phyloP scores from a whole-genome alignment of 1,140 invertebrate genomes.

The Dendrolimus kikuchii region DNA sequence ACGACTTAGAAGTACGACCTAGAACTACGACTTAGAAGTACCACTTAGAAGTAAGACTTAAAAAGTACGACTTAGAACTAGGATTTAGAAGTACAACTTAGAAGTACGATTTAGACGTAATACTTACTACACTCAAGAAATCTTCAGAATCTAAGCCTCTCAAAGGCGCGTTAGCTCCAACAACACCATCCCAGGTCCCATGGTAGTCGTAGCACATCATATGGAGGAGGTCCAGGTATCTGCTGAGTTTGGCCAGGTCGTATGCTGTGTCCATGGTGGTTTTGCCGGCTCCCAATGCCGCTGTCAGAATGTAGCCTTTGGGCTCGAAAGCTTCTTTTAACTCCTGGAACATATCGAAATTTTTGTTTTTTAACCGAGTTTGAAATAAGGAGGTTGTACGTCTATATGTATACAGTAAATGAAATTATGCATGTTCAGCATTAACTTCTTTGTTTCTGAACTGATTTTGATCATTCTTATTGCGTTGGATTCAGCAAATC shows the following conservation, averaged over 20 bases:
- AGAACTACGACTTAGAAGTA: background rate
- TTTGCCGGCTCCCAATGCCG: constrained; percentile 83
- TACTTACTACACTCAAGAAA: constrained; percentile 76
- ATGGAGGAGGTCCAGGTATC: constrained; percentile 87
- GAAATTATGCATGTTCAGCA: no score
- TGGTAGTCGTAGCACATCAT: constrained; percentile 95
- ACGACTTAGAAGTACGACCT: background rate
- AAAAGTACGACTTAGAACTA: background rate
- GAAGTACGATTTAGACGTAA: background rate
- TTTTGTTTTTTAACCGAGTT: no score
- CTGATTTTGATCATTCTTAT: no score
- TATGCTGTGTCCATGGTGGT: constrained; percentile 82
- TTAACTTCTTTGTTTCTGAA: no score
- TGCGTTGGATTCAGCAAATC: no score
- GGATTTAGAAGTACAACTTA: background rate
- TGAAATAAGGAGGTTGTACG: no score
- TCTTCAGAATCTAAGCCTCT: constrained; percentile 62
- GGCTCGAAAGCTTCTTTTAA: constrained; percentile 57
- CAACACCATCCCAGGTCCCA: constrained; percentile 84
- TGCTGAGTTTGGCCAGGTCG: constrained; percentile 80
- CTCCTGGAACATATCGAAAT: constrained; percentile 45
- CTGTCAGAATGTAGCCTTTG: constrained; percentile 76
- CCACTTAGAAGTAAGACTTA: constrained; percentile 29
- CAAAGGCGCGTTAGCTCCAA: constrained; percentile 83
- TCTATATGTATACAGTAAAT: no score